Base-by-base conservation (phyloP, 2,113 vertebrate species). In the Solea solea region DNA sequence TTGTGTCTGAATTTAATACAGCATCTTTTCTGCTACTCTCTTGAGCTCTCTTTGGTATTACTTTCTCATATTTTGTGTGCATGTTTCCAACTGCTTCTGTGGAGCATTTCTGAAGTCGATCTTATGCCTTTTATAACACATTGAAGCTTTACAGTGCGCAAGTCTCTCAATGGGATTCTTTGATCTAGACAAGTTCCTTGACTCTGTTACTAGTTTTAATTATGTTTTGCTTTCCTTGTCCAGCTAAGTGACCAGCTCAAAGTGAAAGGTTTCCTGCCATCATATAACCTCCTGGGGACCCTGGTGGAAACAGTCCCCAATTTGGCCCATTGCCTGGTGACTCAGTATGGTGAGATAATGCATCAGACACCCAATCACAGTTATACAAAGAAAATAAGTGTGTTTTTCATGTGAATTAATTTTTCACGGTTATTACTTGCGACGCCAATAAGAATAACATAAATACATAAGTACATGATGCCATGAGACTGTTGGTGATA, bases 201-300 rank as follows among this genome's bases (percentile, higher is more conserved):
- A 44, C 25, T 69, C 16, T 54, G 16, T 55, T 57, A n/a, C 27
- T 74, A 2, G 13, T 27, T 56, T 49, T 5, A 13, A 48, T 59
- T 44, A 15, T 65, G 54, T 50, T 66, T 11, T 65, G 58, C 51
- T 3, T 73, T 67, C 3, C 14, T 42, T 59, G 4, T 82, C 15
- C 74, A 94, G 93, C 83, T 94, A 48, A 78, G 74, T 52, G 82
- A 85, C 28, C 85, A 81, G 75, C 54, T 70, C 44, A 78, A 69
- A 53, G 52, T 82, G 79, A 93, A 89, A 84, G 68, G 61, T 75
- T 94, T 93, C 79, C 81, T 95, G 73, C 92, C 95, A 55, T 92
- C 84, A 0, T 91, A 97, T 72, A 94, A 56, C 60, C 93, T 99
- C 71, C 74, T 99, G 81, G 97, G 96, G 76, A 96, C 94, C 78